phyloP scores from a whole-genome alignment of 2,113 vertebrate genomes.

The Etheostoma spectabile region DNA sequence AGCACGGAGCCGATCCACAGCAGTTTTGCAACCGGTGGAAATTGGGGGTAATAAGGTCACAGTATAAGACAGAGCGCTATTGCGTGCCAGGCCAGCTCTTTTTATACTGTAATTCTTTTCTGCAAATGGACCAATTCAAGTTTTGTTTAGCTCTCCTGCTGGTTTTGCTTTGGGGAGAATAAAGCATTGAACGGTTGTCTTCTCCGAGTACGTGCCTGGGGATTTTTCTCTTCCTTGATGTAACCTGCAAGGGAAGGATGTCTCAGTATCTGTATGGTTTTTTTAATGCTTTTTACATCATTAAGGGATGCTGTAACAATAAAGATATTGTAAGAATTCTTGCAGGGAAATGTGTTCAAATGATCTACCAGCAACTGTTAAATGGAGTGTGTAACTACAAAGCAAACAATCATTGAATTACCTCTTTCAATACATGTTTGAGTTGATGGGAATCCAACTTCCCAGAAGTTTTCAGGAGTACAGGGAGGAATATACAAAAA shows the following conservation, averaged over 20 bases:
- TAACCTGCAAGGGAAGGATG: slow-evolving; percentile 85
- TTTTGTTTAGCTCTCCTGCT: slow-evolving; percentile 81
- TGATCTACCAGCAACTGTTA: background rate
- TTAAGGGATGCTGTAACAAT: background rate
- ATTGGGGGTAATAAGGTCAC: background rate
- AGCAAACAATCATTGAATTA: slow-evolving; percentile 47
- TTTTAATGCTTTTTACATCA: background rate
- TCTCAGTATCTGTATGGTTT: background rate
- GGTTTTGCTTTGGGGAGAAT: slow-evolving; percentile 91
- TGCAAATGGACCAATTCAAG: background rate
- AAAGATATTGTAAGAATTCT: background rate
- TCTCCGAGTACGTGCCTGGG: slow-evolving; percentile 88
- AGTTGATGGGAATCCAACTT: slow-evolving; percentile 97
- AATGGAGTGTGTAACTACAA: background rate
- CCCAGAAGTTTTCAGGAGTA: slow-evolving; percentile 98
- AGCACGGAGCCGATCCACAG: no score
- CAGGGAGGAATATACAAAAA: slow-evolving; percentile 91
- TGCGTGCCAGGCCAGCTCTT: background rate
- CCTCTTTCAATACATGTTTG: slow-evolving; percentile 96
- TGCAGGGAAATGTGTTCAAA: accelerated
- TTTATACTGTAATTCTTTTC: background rate
- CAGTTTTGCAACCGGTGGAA: no score
- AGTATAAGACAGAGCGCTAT: background rate
- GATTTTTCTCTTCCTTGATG: slow-evolving; percentile 90
- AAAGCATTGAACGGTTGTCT: slow-evolving; percentile 89